These are phyloP conservation scores for Cenopis cana DNA, from an alignment of 2,888 invertebrate genomes.

Conservation along the genomic window DNA sequence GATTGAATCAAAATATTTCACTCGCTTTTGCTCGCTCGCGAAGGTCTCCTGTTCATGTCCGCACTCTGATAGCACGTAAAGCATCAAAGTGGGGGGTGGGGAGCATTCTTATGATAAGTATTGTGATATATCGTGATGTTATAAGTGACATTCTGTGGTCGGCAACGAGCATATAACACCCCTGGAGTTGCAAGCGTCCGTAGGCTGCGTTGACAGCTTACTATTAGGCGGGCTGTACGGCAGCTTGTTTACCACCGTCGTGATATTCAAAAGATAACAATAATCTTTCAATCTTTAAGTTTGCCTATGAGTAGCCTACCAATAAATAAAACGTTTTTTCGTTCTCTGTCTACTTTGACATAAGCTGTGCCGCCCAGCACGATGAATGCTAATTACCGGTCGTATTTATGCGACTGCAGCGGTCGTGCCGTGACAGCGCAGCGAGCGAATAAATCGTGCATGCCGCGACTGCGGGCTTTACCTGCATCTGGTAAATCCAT, in stretches of 20 bases:
- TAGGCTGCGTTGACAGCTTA: neutral
- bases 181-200: neutral
- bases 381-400: conserved; percentile 75
- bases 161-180: neutral
- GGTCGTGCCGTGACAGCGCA: conserved; percentile 65
- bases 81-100: no score
- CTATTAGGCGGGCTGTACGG: neutral
- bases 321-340: no score
- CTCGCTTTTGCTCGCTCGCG: no score
- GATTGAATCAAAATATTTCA: no score
- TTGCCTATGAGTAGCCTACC: no score
- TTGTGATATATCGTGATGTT: no score
- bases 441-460: conserved; percentile 26
- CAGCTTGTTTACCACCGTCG: neutral
- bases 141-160: no score
- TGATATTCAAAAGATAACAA: neutral
- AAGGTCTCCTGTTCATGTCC: no score
- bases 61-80: no score
- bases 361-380: conserved; percentile 48
- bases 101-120: no score
- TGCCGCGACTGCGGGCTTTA: conserved; percentile 9
- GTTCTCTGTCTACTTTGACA: no score
- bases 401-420: conserved; percentile 76
- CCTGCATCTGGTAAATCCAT: conserved; percentile 8
- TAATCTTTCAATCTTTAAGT: neutral